Evolutionary conservation across 2,888 invertebrate genomes (phyloP).

Genomic region (Drosophila flavopinicola): DNA sequence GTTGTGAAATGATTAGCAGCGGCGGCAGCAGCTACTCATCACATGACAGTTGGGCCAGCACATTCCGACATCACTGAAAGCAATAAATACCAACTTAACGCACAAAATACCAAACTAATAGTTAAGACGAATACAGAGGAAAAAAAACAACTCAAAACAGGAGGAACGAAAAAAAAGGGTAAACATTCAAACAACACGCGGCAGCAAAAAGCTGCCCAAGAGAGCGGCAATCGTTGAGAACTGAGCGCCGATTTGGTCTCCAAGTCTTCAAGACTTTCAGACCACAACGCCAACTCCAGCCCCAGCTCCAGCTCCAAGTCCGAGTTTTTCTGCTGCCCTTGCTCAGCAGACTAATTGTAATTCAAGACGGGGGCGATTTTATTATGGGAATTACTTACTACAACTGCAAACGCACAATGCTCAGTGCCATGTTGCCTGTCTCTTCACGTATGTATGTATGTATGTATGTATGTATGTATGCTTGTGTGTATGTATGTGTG

Average conservation of each 20-base stretch:
- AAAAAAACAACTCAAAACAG: background rate
- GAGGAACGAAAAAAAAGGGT: conserved; percentile 11
- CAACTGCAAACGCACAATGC: conserved; percentile 60
- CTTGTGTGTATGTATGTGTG: conserved; percentile 18
- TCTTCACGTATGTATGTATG: conserved; percentile 6
- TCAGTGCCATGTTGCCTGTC: conserved; percentile 16
- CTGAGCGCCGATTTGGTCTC: conserved; percentile 13
- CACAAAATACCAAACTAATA: conserved; percentile 82
- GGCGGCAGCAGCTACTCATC: conserved; percentile 62
- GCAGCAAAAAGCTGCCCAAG: conserved; percentile 37
- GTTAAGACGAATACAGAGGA: conserved; percentile 66
- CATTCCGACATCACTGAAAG: conserved; percentile 82
- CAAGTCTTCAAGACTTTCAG: conserved; percentile 21
- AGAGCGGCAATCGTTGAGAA: conserved; percentile 43
- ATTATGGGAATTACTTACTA: conserved; percentile 84
- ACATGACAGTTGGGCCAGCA: conserved; percentile 65
- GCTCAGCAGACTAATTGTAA: conserved; percentile 80
- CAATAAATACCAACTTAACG: conserved; percentile 84
- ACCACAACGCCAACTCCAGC: conserved; percentile 1
- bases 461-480: conserved; percentile 27
- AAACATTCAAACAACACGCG: conserved; percentile 13
- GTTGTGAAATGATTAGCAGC: conserved; percentile 74
- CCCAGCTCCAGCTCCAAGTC: conserved; percentile 13
- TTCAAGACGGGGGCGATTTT: conserved; percentile 84
- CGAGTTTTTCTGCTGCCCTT: conserved; percentile 59